A percentile compares a stretch with the other conserved stretches of the same genome.
These are phyloP conservation scores for Myathropa florea DNA, from an alignment of 2,888 invertebrate species.

Conservation along the genomic window DNA sequence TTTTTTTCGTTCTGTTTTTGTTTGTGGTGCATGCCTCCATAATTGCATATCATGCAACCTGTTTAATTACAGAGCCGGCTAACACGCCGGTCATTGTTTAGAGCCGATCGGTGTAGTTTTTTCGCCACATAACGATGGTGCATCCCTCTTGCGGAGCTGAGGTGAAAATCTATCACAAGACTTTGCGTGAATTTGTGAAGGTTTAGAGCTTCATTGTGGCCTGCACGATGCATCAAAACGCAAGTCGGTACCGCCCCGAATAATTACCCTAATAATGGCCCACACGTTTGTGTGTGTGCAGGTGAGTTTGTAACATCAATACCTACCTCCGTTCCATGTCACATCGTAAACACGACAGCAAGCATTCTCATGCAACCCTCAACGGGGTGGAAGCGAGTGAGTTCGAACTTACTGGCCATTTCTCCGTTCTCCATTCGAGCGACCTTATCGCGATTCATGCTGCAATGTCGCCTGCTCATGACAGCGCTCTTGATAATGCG, in stretches of 20 bases:
- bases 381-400: not conserved
- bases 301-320: slow-evolving; percentile 37
- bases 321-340: slow-evolving; percentile 35
- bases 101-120: slow-evolving; percentile 33
- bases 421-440: slow-evolving; percentile 9
- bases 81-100: slow-evolving; percentile 48
- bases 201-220: slow-evolving; percentile 72
- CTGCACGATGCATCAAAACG: slow-evolving; percentile 62
- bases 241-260: slow-evolving; percentile 61
- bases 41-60: slow-evolving; percentile 60
- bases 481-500: slow-evolving; percentile 61
- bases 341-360: slow-evolving; percentile 59
- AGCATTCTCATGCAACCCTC: slow-evolving; percentile 44
- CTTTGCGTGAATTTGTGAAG: slow-evolving; percentile 73
- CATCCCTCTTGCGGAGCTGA: slow-evolving; percentile 34
- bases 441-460: slow-evolving; percentile 63
- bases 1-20: not conserved
- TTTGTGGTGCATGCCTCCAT: slow-evolving; percentile 41
- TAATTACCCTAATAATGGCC: slow-evolving; percentile 70
- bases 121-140: slow-evolving; percentile 52
- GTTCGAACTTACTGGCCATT: slow-evolving; percentile 23
- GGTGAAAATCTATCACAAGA: slow-evolving; percentile 66
- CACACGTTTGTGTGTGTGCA: slow-evolving; percentile 36
- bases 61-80: slow-evolving; percentile 60
- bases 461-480: slow-evolving; percentile 68